Evolutionary conservation across 2,113 vertebrate species (phyloP).

Genomic region (Rana temporaria): DNA sequence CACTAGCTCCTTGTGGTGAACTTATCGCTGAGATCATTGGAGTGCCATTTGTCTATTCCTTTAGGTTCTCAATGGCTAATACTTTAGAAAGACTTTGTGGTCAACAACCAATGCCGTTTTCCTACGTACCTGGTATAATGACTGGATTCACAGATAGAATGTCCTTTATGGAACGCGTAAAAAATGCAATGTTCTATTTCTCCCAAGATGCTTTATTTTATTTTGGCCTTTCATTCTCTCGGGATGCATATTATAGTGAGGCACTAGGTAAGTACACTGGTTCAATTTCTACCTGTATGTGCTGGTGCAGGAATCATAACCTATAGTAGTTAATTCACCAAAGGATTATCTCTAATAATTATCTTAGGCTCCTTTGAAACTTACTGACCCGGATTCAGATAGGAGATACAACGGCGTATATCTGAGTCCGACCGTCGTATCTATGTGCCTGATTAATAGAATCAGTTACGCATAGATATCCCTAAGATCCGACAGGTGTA

Average conservation of each 20-base stretch:
- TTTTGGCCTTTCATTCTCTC: not conserved
- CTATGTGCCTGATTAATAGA: too few species aligned
- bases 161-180: constrained; percentile 69
- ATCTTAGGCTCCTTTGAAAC: too few species aligned
- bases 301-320: too few species aligned
- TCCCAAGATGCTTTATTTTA: constrained; percentile 50
- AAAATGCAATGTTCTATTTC: constrained; percentile 62
- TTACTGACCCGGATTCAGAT: too few species aligned
- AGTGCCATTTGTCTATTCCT: constrained; percentile 67
- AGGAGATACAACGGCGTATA: too few species aligned
- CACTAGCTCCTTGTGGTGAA: constrained; percentile 61
- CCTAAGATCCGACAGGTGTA: too few species aligned
- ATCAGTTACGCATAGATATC: too few species aligned
- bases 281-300: too few species aligned
- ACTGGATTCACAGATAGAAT: constrained; percentile 67
- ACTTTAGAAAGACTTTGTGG: constrained; percentile 61
- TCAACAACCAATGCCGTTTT: constrained; percentile 66
- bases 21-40: constrained; percentile 68
- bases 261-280: constrained; percentile 64
- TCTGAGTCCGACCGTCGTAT: too few species aligned
- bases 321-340: too few species aligned
- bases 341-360: too few species aligned
- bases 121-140: constrained; percentile 63
- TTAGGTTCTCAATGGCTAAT: constrained; percentile 62
- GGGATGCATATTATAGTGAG: constrained; percentile 69